Base-by-base conservation (phyloP, 2,113 vertebrate species). In the Collichthys lucidus region DNA sequence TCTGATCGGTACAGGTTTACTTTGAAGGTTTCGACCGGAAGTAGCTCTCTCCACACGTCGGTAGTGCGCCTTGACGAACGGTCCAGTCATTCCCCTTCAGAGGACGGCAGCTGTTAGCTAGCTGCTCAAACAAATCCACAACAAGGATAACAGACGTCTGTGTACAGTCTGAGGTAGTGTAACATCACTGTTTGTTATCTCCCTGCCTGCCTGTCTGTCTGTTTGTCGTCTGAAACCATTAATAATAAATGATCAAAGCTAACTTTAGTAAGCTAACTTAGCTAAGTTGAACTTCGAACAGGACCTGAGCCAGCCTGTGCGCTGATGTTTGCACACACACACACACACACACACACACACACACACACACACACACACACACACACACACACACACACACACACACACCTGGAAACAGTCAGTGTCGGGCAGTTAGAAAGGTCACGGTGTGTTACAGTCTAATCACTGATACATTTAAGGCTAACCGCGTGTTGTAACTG, bases 141-240 rank as follows among this genome's bases (percentile, higher is more conserved):
- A 4, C 57, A n/a, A 55, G 59, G 56, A 72, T 0, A 61, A 5
- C 15, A 47, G 0, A 22, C 44, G 14, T 49, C 24, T 5, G 35
- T 53, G 31, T n/a, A 20, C n/a, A 52, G 17, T 59, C 5, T 53
- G 84, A 78, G 84, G 82, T 88, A 85, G 22, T 55, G n/a, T 68
- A 7, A 35, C 26, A 5, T 4, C 10, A 12, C 31, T 35, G 11
- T 50, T 24, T 31, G 19, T 35, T 2, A 9, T 44, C 5, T 42
- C 11, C 44, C 10, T 49, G 56, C 26, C 55, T 49, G 19, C 1
- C n/a, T 7, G 19, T 0, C n/a, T 8, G 15, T 50, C 24, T 20
- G 65, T 50, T 4, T 10, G 2, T 46, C 0, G 22, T 6, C 17
- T 56, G 40, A 16, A 49, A 49, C 3, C 1, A 19, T 2, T 15